These are phyloP conservation scores for Acromyrmex charruanus DNA, from an alignment of 1,140 invertebrate species.

Conservation along the genomic window DNA sequence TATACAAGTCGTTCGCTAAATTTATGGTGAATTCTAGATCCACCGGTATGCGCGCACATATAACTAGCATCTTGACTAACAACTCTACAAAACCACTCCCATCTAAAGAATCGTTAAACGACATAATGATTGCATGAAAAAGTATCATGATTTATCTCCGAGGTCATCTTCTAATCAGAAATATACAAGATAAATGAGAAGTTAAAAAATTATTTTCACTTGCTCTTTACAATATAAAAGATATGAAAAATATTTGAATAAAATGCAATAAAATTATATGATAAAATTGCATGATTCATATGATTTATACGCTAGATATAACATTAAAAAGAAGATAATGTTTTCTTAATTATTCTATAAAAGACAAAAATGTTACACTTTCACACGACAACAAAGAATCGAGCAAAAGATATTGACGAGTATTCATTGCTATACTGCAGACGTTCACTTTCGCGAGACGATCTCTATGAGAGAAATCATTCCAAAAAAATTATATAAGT, in stretches of 20 bases:
- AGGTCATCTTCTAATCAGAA: neutral
- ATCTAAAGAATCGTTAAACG: constrained; percentile 65
- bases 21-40: constrained; percentile 71
- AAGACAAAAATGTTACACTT: constrained; percentile 32
- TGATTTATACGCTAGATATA: neutral
- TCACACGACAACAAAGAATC: constrained; percentile 30
- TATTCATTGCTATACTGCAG: neutral
- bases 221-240: neutral
- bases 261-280: neutral
- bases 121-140: constrained; percentile 65
- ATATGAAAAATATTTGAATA: neutral
- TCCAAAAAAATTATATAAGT: neutral
- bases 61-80: constrained; percentile 65
- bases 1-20: constrained; percentile 67
- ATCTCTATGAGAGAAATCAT: neutral
- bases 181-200: neutral
- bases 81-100: constrained; percentile 66
- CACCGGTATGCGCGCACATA: constrained; percentile 53
- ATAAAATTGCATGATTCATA: neutral
- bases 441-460: constrained; percentile 6
- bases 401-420: neutral
- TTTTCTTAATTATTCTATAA: constrained; percentile 18
- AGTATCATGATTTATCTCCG: neutral
- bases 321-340: neutral
- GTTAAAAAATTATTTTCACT: neutral